Evolutionary conservation across 2,797 vertebrate genomes (phyloP), one percentile per base, ranked within the genome.

Genomic region (Pelobates cultripes): DNA sequence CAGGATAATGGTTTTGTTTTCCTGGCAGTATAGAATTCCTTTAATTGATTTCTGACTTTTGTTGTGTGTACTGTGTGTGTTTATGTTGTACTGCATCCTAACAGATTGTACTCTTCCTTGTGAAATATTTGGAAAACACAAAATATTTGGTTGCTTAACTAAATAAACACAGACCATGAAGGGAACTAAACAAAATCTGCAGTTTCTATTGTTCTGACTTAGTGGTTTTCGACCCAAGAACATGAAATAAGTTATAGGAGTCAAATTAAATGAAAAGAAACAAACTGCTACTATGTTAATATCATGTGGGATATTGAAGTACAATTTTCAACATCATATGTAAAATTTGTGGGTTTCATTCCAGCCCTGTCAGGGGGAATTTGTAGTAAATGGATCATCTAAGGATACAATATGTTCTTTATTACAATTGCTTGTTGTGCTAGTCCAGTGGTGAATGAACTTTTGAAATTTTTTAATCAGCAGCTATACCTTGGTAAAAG

Each of bases 391-490:
- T 67, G 80, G 74, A 79, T 79, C 75, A 81, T 74, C 78, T 0
- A 0, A 85, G 70, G 84, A 81, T 80, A 28, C 72, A 66, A 85
- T 77, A 2, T n/a, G 78, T 57, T 40, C 79, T 81, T 1, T 28
- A 28, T 28, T 28, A 28, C 28, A 28, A 28, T 28, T 28, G 28
- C 28, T 81, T 84, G 76, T 81, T 82, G 79, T 84, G 73, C 61
- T 47, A 28, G 71, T 86, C 17, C 64, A 78, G 75, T 87, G 87
- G 87, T 74, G 13, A 40, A 2, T 88, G 89, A 92, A 91, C 90
- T 92, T 84, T 84, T 91, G 90, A 91, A 89, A 90, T 90, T 86
- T 82, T 86, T 84, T 86, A 88, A 90, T 86, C 86, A 85, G 78
- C 86, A 87, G 85, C 28, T 3, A 79, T 84, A 80, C 89, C 87